Evolutionary conservation across 2,888 invertebrate species (phyloP).

Genomic region (Magallana nippona): DNA sequence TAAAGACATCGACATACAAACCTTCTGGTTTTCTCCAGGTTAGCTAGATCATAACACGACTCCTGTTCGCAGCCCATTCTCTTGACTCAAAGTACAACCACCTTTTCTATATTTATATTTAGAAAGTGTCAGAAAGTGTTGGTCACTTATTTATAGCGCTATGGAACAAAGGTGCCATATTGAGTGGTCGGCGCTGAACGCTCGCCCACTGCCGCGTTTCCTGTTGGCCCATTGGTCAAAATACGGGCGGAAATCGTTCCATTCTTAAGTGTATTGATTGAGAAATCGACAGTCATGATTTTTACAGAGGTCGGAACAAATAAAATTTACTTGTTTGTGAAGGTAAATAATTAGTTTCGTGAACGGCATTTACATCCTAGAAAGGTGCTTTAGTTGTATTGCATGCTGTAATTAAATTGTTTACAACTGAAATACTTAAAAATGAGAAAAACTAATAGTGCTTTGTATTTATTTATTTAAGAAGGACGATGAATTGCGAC

Average conservation of each 20-base stretch:
- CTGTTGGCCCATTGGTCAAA: background rate
- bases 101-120: background rate
- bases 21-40: background rate
- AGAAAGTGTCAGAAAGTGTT: background rate
- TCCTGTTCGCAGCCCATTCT: background rate
- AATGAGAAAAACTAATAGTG: too few relatives aligned
- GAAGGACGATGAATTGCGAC: too few relatives aligned
- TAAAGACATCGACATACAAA: too few relatives aligned
- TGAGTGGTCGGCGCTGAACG: background rate
- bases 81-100: background rate
- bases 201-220: slow-evolving; percentile 6
- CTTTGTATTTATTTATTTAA: too few relatives aligned
- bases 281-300: background rate
- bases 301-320: background rate
- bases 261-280: background rate
- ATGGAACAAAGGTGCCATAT: background rate
- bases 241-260: background rate
- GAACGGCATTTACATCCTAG: too few relatives aligned
- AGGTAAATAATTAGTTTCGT: too few relatives aligned
- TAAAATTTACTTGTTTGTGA: too few relatives aligned
- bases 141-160: background rate
- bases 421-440: too few relatives aligned
- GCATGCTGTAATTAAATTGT: too few relatives aligned
- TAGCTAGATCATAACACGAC: background rate
- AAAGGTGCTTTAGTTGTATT: too few relatives aligned